Conservation (phyloP, 2,888 invertebrate genomes). For the Megalurothrips usitatus region DNA sequence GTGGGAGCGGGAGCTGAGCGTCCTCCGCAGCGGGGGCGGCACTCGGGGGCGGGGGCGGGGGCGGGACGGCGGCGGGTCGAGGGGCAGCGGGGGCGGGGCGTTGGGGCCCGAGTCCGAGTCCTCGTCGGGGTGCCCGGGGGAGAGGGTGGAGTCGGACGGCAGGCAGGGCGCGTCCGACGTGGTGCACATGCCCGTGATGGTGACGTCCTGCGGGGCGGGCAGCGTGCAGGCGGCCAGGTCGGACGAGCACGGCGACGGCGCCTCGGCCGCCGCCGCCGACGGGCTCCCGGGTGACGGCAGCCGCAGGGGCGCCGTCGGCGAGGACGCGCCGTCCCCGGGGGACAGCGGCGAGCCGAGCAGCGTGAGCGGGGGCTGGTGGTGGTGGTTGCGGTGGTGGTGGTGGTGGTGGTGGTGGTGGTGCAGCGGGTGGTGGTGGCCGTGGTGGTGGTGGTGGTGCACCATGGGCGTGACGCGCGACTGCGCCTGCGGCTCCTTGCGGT, state of each 20-base stretch:
- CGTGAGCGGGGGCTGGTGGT: background rate
- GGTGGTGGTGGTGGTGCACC: conserved; percentile 3
- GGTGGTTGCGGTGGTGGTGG: background rate
- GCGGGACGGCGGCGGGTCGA: conserved; percentile 24
- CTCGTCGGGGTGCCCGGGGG: background rate
- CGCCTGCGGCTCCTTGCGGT: conserved; percentile 12
- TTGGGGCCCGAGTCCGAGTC: background rate
- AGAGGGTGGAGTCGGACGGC: background rate
- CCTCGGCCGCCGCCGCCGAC: background rate
- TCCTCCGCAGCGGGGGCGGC: conserved; percentile 6
- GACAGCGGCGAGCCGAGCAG: conserved; percentile 12
- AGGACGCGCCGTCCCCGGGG: background rate
- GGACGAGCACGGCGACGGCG: background rate
- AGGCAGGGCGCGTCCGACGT: conserved; percentile 14
- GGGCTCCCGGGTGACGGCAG: background rate
- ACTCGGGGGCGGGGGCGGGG: background rate
- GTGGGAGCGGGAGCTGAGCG: conserved; percentile 15
- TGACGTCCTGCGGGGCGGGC: conserved; percentile 8
- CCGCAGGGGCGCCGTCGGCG: background rate
- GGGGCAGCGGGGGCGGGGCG: conserved; percentile 19
- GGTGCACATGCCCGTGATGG: conserved; percentile 16
- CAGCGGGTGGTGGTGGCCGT: background rate
- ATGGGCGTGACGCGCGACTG: conserved; percentile 11
- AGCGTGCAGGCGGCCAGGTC: conserved; percentile 7
- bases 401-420: background rate